Conservation (phyloP, 2,888 invertebrate genomes). For the Nemoura dubitans region DNA sequence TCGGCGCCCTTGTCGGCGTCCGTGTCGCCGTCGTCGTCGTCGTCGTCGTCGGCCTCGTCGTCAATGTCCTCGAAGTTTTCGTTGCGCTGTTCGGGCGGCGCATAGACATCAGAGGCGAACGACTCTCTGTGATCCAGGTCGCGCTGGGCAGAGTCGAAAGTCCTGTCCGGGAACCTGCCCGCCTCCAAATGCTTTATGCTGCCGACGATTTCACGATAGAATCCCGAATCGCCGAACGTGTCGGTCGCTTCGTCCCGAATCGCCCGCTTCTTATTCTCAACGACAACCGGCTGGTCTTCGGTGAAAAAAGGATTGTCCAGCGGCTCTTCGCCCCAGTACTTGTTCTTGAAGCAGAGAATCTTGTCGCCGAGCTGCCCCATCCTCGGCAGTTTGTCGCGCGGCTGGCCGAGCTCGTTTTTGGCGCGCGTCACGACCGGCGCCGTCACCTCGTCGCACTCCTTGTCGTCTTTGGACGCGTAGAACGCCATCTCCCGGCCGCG, state of each 20-base stretch:
- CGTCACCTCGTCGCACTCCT: conserved; percentile 59
- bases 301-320: conserved; percentile 77
- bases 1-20: not conserved
- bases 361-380: conserved; percentile 58
- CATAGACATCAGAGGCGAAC: not conserved
- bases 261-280: conserved; percentile 16
- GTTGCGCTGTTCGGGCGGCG: not conserved
- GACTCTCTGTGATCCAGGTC: not conserved
- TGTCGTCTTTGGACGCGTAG: conserved; percentile 69
- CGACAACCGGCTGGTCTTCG: conserved; percentile 56
- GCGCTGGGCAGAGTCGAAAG: not conserved
- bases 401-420: conserved; percentile 54
- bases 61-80: conserved; percentile 2
- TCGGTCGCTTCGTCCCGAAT: not conserved
- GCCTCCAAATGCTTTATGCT: conserved; percentile 1
- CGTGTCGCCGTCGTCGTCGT: not conserved
- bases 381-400: conserved; percentile 59
- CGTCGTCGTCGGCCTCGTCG: not conserved
- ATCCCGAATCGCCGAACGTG: not conserved
- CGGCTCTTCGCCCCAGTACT: conserved; percentile 79
- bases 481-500: conserved; percentile 73
- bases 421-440: conserved; percentile 56
- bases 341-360: conserved; percentile 69
- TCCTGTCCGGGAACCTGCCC: conserved; percentile 14
- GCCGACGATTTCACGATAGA: conserved; percentile 16